Conservation (phyloP, 2,888 invertebrate genomes). For the Rhamphomyia laevipes region DNA sequence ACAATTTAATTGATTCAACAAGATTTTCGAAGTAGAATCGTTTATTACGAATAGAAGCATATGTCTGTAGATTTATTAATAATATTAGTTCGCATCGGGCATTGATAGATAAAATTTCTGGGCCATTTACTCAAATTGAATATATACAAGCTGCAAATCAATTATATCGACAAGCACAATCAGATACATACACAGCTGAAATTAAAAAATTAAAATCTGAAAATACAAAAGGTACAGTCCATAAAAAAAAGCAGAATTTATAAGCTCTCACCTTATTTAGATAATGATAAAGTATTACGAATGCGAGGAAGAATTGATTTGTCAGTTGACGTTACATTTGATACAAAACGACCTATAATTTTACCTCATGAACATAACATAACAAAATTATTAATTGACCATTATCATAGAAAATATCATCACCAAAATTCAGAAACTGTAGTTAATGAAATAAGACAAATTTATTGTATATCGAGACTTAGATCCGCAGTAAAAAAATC, state of each 20-base stretch:
- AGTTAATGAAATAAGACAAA: constrained; percentile 11
- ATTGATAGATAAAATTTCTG: neutral
- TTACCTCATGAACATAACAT: constrained; percentile 3
- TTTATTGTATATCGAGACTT: neutral
- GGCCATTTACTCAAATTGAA: neutral
- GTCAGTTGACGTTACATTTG: constrained; percentile 1
- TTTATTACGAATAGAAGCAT: neutral
- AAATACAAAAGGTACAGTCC: neutral
- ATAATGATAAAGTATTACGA: constrained; percentile 5
- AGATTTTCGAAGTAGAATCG: neutral
- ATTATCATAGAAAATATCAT: constrained; percentile 5
- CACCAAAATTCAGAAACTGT: constrained; percentile 6
- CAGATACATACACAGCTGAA: neutral
- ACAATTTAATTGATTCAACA: neutral
- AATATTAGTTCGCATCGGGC: neutral
- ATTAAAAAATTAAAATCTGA: neutral
- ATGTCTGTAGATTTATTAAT: neutral
- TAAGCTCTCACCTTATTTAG: constrained; percentile 7
- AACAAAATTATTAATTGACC: constrained; percentile 2
- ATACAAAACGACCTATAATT: constrained; percentile 4
- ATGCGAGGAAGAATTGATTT: constrained; percentile 6
- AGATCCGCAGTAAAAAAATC: constrained; percentile 7
- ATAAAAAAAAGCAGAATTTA: constrained; percentile 4
- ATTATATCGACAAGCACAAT: neutral
- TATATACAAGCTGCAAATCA: neutral